Base-by-base conservation (phyloP, 2,888 invertebrate genomes). In the Drosophila sordidula region DNA sequence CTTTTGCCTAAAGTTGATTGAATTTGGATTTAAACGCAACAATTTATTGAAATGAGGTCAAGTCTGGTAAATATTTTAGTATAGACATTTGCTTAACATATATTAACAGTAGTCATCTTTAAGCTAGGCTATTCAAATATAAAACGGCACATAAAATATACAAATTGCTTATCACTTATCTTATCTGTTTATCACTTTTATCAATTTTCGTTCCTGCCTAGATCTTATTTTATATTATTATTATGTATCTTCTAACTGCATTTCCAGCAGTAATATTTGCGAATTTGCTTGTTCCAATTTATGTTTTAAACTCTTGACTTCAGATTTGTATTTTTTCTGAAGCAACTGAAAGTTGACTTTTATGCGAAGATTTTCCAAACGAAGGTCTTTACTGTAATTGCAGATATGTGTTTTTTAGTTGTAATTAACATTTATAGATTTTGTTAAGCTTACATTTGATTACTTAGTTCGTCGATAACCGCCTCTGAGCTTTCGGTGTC, bases 401-500 rank as follows among this genome's bases (percentile, higher is more conserved):
- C 32, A 11, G 32, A 32, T 32, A 32, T 11, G 11, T 32, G 32
- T 11, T 11, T 11, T 29, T 32, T 4, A 32, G 11, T 1, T 11
- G n/a, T 6, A 18, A 18, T 6, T 1, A 11, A 36, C 9, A 11
- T 41, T 12, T n/a, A 9, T 3, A 29, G 6, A 0, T 14, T 9
- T 3, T 12, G 14, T 12, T 5, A 3, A 18, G 45, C 61, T 38
- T 61, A 73, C 71, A 56, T 25, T 49, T 67, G 32, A 12, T 67
- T 73, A 6, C 8, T 56, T 5, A 73, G 12, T 9, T 71, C 67
- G 32, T 71, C 71, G 8, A 67, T 67, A 2, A 71, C 59, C 12
- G 59, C 55, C 16, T 56, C 56, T 0, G 47, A 38, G 18, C 67
- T 61, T 26, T 71, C 74, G 1, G 25, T 29, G 26, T 73, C 73